Conservation (phyloP, 2,113 vertebrate genomes). For the Pseudorectes ferrugineus region DNA sequence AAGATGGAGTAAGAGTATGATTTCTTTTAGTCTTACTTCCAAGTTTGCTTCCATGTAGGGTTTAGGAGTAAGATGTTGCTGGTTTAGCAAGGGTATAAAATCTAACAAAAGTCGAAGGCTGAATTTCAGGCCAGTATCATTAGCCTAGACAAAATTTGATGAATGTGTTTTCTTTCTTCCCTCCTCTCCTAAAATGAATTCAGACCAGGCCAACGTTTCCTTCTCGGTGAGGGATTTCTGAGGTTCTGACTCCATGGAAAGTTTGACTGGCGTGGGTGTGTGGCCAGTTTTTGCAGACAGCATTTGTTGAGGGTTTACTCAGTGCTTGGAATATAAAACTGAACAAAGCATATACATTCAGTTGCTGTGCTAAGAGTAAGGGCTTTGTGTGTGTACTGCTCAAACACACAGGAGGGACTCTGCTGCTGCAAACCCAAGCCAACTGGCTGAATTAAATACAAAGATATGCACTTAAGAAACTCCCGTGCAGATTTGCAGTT, state of each 20-base stretch:
- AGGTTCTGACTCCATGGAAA: slow-evolving; percentile 53
- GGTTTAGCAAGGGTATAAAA: background rate
- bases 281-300: background rate
- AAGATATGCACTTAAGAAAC: background rate
- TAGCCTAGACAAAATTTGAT: slow-evolving; percentile 1
- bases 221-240: background rate
- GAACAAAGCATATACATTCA: background rate
- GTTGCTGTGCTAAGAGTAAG: background rate
- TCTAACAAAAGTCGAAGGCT: background rate
- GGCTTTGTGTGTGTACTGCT: background rate
- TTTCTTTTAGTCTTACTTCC: background rate
- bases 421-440: background rate
- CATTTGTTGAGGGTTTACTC: slow-evolving; percentile 6
- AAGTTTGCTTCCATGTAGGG: background rate
- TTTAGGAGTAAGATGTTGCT: background rate
- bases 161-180: background rate
- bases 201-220: background rate
- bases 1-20: background rate
- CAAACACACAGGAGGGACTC: background rate
- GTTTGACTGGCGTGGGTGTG: background rate
- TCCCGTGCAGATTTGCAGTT: background rate
- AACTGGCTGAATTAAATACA: background rate
- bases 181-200: background rate
- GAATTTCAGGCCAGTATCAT: background rate
- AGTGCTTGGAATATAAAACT: background rate